These are phyloP conservation scores for Machimus rusticus DNA, from an alignment of 2,888 invertebrate genomes.

Conservation along the genomic window DNA sequence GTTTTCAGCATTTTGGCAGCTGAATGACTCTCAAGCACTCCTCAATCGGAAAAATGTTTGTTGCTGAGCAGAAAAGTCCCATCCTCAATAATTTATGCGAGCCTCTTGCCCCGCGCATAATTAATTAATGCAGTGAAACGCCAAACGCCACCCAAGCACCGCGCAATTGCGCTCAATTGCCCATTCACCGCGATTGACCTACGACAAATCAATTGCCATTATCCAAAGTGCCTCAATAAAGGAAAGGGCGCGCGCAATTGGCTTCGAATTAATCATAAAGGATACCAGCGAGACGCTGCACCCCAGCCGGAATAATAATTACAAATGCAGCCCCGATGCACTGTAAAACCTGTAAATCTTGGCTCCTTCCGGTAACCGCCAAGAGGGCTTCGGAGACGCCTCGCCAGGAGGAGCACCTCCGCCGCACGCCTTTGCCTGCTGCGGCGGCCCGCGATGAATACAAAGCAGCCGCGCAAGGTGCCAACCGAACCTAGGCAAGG, in stretches of 20 bases:
- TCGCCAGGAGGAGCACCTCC: neutral
- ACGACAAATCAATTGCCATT: constrained; percentile 4
- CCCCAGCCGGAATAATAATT: constrained; percentile 27
- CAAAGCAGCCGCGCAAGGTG: constrained; percentile 9
- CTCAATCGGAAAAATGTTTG: neutral
- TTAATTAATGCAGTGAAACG: neutral
- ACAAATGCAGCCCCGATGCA: constrained; percentile 3
- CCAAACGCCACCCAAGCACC: neutral
- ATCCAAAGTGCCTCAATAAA: neutral
- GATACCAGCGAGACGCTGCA: constrained; percentile 28
- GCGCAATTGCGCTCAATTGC: neutral
- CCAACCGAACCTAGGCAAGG: constrained; percentile 18
- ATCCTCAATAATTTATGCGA: neutral
- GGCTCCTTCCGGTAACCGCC: constrained; percentile 42
- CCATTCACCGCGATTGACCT: constrained; percentile 5
- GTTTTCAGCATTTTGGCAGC: too few species aligned
- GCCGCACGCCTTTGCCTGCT: constrained; percentile 4
- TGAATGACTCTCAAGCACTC: too few species aligned
- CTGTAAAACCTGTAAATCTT: constrained; percentile 41
- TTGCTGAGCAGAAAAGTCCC: neutral
- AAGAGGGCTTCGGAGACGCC: neutral
- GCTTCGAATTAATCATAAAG: constrained; percentile 32
- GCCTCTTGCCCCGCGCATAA: neutral
- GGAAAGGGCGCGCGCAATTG: neutral
- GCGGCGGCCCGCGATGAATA: neutral